Evolutionary conservation across 2,888 invertebrate genomes (phyloP), one percentile per base, ranked within the genome.

Genomic region (Xylota segnis): DNA sequence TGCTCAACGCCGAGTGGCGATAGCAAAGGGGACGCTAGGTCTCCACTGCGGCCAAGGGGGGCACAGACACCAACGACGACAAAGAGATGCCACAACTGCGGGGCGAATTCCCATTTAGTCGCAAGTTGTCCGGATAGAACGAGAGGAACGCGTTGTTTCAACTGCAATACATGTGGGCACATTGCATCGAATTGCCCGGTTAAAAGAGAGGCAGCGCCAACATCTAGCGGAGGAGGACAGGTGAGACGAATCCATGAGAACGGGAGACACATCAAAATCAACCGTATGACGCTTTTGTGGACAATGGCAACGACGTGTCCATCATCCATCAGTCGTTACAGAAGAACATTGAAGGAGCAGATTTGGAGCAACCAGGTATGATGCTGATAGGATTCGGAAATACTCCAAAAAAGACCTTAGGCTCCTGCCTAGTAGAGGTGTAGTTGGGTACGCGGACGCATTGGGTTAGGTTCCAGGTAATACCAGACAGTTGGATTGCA

Each of bases 211-310:
- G 34, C 52, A 10, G 14, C 37, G 12, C 5, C 52, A 12, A 40
- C 52, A 70, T 70, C 70, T 14, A 37, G 70, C 18, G 58, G 32
- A 18, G 37, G 16, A 29, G 16, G 32, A 16, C 70, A 58, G n/a
- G 45, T 70, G 5, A 70, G 18, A 50, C 45, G 58, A 9, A 70
- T 58, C 10, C 47, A 58, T n/a, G 10, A 1, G 12, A 58, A 58
- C 32, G 47, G 37, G 32, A 58, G 47, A 32, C 32, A 70, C 47
- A 43, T 68, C n/a, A 47, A 10, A 9, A 27, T 58, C 12, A 58
- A 47, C 37, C 47, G 18, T 58, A 71, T 52, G 37, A 32, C 32
- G 32, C 6, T 5, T 32, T 32, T 32, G 7, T 32, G 5, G 32
- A 32, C 32, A 32, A 32, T 32, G 32, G n/a, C n/a, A n/a, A n/a